A percentile compares a stretch with the other conserved stretches of the same genome.
Evolutionary conservation across 2,797 vertebrate genomes (phyloP).

Genomic region (Limosa lapponica): DNA sequence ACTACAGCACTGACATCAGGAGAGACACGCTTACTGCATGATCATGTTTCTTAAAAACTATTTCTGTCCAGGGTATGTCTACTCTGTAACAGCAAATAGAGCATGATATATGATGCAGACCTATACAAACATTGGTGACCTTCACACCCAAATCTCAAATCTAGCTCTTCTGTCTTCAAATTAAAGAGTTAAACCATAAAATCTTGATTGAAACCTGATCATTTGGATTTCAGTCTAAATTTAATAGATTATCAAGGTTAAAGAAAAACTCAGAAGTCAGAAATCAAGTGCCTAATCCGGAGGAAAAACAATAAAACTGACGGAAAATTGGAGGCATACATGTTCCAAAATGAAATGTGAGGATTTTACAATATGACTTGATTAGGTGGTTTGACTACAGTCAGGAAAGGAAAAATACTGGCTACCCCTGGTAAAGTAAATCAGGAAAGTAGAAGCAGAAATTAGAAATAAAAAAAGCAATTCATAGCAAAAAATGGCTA

Average conservation of each 20-base stretch:
- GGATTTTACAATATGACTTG: background rate
- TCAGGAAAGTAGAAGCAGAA: background rate
- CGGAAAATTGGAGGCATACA: background rate
- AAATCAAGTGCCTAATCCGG: background rate
- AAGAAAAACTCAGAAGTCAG: background rate
- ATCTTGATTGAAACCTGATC: background rate
- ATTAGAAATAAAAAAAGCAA: background rate
- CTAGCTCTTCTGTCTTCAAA: background rate
- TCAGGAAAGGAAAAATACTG: background rate
- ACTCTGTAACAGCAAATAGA: background rate
- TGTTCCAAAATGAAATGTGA: background rate
- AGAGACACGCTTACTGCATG: background rate
- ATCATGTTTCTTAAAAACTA: background rate
- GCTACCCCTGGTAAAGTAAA: background rate
- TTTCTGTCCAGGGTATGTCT: background rate
- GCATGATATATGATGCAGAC: background rate
- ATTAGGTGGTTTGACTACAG: background rate
- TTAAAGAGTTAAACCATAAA: background rate
- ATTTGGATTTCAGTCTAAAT: background rate
- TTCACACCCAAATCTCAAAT: background rate
- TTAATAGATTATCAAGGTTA: background rate
- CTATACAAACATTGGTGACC: background rate
- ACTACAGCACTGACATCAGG: rapidly evolving
- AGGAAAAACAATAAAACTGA: background rate
- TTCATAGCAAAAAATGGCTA: background rate